Percentiles rank a stretch among this genome's conserved stretches.
Evolutionary conservation across 2,113 vertebrate species (phyloP).

Genomic region (Eleginops maclovinus): DNA sequence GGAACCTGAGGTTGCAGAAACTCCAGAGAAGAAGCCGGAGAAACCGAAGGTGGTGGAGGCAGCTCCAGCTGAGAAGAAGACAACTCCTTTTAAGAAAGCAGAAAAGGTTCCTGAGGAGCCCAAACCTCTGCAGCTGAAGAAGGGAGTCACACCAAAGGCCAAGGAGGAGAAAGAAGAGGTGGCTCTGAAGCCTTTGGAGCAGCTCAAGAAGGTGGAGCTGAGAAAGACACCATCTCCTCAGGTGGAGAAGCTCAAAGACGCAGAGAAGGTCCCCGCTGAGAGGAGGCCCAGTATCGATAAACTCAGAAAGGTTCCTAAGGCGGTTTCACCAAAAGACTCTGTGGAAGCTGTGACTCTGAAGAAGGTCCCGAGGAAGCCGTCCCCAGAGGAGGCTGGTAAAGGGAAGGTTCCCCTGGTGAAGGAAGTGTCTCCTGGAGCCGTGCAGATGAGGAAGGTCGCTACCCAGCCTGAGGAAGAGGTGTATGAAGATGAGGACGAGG

Average conservation of each 20-base stretch:
- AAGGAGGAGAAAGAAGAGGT: slow-evolving; percentile 74
- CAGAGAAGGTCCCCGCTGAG: slow-evolving; percentile 65
- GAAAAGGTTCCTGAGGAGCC: slow-evolving; percentile 70
- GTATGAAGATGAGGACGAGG: slow-evolving; percentile 76
- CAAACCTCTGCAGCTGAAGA: slow-evolving; percentile 73
- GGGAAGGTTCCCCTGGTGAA: slow-evolving; percentile 72
- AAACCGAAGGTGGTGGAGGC: slow-evolving; percentile 53
- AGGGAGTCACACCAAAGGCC: slow-evolving; percentile 69
- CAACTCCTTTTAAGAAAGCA: slow-evolving; percentile 57
- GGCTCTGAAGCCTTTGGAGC: slow-evolving; percentile 74
- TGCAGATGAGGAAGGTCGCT: slow-evolving; percentile 81
- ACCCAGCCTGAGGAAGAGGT: slow-evolving; percentile 83
- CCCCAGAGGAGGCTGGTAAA: slow-evolving; percentile 57
- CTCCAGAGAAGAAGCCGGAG: slow-evolving; percentile 79
- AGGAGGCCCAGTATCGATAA: slow-evolving; percentile 72
- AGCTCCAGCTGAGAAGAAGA: slow-evolving; percentile 57
- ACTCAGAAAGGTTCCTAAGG: slow-evolving; percentile 80
- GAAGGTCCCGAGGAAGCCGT: slow-evolving; percentile 72
- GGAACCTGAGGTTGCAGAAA: slow-evolving; percentile 72
- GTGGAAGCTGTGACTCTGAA: slow-evolving; percentile 63
- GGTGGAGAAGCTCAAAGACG: slow-evolving; percentile 79
- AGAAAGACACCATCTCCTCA: slow-evolving; percentile 81
- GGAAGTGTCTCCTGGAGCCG: slow-evolving; percentile 81
- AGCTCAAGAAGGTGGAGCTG: slow-evolving; percentile 75
- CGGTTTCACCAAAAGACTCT: slow-evolving; percentile 71